Conservation (phyloP, 2,113 vertebrate genomes). For the Himantopus leucocephalus region DNA sequence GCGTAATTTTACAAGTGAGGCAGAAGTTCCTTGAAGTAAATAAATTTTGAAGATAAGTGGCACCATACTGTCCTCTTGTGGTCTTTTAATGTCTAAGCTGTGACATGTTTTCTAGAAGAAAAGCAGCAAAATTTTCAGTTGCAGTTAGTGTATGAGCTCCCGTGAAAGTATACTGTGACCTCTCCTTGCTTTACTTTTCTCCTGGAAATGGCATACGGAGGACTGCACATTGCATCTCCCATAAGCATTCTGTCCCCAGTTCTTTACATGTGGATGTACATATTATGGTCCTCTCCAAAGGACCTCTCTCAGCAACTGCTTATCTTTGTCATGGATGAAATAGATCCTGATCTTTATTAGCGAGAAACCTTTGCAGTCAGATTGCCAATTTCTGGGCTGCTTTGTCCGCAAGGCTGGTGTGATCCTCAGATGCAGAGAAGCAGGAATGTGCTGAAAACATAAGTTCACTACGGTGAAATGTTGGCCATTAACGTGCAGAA, state of each 20-base stretch:
- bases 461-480: neutral
- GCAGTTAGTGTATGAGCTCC: neutral
- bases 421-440: neutral
- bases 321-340: neutral
- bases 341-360: neutral
- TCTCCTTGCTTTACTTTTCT: neutral
- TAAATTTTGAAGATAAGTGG: neutral
- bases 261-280: neutral
- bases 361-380: neutral
- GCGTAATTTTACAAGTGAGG: neutral
- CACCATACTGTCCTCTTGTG: constrained; percentile 61
- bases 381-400: neutral
- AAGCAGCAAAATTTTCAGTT: neutral
- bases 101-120: neutral
- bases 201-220: neutral
- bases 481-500: neutral
- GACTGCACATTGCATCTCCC: neutral
- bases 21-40: neutral
- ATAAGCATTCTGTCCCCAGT: too few species aligned
- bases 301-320: neutral
- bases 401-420: neutral
- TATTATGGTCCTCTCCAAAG: neutral
- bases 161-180: rapidly evolving
- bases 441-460: constrained; percentile 16
- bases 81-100: neutral